Base-by-base conservation (phyloP, 1,140 invertebrate genomes). In the Bactericera cockerelli region DNA sequence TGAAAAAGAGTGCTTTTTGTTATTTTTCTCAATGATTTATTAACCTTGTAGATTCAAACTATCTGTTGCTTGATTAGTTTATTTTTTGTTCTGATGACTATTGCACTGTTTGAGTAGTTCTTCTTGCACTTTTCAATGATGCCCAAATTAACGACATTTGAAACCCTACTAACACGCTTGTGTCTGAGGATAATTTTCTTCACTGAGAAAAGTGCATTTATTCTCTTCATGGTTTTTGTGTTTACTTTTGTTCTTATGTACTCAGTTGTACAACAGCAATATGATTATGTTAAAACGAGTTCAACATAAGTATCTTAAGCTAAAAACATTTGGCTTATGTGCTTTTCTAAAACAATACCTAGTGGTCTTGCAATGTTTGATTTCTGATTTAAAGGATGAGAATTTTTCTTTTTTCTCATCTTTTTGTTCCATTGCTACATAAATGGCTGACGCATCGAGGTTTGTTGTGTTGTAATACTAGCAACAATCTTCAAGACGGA, bases 391-490 rank as follows among this genome's bases (percentile, higher is more conserved):
- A 6, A 31, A 13, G 28, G 28, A 31, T 31, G 28, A 31, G 28
- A 4, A 31, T 6, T 31, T 6, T 6, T 13, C 28, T 6, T 6
- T 31, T 4, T 31, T 31, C 13, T 31, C 4, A 31, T 31, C 28
- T 31, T n/a, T 49, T n/a, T 6, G 42, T 6, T 16, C 19, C n/a
- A 49, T 49, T 49, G 42, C 42, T 6, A 49, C 42, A 49, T 49
- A 10, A 59, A 16, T 59, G n/a, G n/a, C 42, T 49, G 42, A 49
- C n/a, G 42, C 42, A 49, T 49, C 42, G 42, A 49, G 42, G 42
- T 6, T 49, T 49, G 22, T 49, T 49, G 42, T 49, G n/a, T 49
- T 10, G 22, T 49, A 10, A 10, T 49, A 4, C 42, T 49, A 22
- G 42, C 42, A 49, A 49, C 22, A 49, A 49, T 19, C 22, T 49